A percentile compares a stretch with the other conserved stretches of the same genome.
These are phyloP conservation scores for Pachyseris speciosa DNA, from an alignment of 64 coral and sea anemone species.

Conservation along the genomic window DNA sequence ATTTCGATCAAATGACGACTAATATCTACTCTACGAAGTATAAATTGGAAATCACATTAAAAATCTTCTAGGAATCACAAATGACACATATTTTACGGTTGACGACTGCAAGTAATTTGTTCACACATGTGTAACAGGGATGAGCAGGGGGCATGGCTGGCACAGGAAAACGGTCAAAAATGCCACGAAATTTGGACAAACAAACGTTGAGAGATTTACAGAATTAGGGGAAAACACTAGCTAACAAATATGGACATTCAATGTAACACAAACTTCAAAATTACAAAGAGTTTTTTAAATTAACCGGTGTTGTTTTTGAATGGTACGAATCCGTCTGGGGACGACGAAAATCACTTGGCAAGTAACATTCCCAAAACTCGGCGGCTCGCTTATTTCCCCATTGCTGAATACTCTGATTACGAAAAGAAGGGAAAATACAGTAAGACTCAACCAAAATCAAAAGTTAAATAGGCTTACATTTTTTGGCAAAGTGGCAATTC, in stretches of 20 bases:
- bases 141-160: not conserved
- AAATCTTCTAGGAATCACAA: not conserved
- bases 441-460: not conserved
- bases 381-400: constrained; percentile 93
- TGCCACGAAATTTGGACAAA: not conserved
- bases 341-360: constrained; percentile 85
- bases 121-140: not conserved
- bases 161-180: not conserved
- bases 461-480: not conserved
- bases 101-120: not conserved
- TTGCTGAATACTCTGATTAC: constrained; percentile 83
- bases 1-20: not conserved
- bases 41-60: not conserved
- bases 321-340: constrained; percentile 93
- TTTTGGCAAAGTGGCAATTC: not conserved
- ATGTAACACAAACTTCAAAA: not conserved
- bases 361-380: constrained; percentile 84
- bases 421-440: not conserved
- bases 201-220: not conserved
- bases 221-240: not conserved
- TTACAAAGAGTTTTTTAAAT: not conserved
- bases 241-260: not conserved
- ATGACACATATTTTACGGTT: not conserved
- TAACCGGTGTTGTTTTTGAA: constrained; percentile 17
- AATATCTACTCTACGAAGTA: not conserved